A percentile compares a stretch with the other conserved stretches of the same genome.
Evolutionary conservation across 2,113 vertebrate species (phyloP).

Genomic region (Diadophis punctatus): DNA sequence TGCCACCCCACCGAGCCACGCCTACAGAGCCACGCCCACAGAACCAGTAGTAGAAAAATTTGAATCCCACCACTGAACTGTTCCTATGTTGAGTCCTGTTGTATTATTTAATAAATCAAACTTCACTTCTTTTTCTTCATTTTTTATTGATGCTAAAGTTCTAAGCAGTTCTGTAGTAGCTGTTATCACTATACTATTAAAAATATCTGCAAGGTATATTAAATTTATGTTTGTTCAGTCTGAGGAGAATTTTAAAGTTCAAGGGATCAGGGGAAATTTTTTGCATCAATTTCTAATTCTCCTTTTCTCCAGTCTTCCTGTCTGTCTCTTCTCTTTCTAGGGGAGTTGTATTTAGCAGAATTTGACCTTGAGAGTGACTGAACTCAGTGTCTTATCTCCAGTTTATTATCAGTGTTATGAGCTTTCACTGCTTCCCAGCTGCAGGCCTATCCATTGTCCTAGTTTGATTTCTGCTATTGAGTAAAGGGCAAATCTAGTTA

Average conservation of each 20-base stretch:
- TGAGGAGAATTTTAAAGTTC: not conserved
- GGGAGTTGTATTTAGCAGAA: not conserved
- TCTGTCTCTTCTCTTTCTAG: not conserved
- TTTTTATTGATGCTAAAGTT: not conserved
- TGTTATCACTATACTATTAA: not conserved
- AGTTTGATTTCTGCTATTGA: not conserved
- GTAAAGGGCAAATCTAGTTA: not conserved
- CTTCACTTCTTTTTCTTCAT: not conserved
- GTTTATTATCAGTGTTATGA: not conserved
- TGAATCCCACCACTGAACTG: not conserved
- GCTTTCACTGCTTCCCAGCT: not conserved
- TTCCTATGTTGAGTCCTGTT: not conserved
- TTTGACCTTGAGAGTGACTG: not conserved
- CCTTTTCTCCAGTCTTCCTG: not conserved
- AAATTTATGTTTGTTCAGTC: not conserved
- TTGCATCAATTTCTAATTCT: not conserved
- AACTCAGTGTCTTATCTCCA: not conserved
- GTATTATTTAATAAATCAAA: not conserved
- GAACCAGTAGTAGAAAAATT: too few species aligned
- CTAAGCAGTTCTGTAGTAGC: not conserved
- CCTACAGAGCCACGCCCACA: too few species aligned
- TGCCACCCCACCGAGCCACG: too few species aligned
- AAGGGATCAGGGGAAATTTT: not conserved
- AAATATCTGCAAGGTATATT: not conserved
- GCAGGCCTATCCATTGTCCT: not conserved